Evolutionary conservation across 1,140 invertebrate genomes (phyloP), one percentile per base, ranked within the genome.

Genomic region (Drosophila micromelanica): DNA sequence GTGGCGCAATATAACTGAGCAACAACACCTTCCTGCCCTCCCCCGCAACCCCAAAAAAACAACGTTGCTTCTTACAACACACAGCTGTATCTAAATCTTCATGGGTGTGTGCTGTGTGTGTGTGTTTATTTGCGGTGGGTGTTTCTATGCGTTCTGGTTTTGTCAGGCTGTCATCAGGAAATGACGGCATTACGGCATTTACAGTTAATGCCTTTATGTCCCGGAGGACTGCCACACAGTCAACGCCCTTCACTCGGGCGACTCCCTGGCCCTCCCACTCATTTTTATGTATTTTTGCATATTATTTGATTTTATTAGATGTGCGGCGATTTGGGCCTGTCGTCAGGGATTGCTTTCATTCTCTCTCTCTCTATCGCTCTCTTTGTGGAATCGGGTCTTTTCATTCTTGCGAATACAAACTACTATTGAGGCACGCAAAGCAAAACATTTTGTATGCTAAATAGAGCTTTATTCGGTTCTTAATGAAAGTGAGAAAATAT

Each of bases 141-240:
- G 12, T 49, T 17, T 61, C 46, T 68, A 30, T 51, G 62, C 35
- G 51, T 57, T 43, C 38, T 59, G 57, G 32, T 56, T 59, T 63
- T 57, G 52, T 74, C 32, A n/a, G 59, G 27, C 81, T 87, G 82
- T 86, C 79, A 89, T 79, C 79, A 75, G 84, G 76, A 87, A 87
- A 87, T 89, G 84, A 89, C 76, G 84, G 84, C 73, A 89, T 84
- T 89, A 89, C 76, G 62, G 79, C 84, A 84, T 87, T 89, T 84
- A 89, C 79, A 84, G 84, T 79, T 84, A 89, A 87, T 89, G 84
- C 84, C 79, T 74, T 84, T 79, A 89, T 87, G 79, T 89, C 56
- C 76, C 80, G 69, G 45, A 87, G 79, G 79, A 87, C 74, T 87
- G 77, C 40, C 35, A 61, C 49, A 43, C 77, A 59, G 85, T 74